Evolutionary conservation across 2,113 vertebrate species (phyloP).

Genomic region (Ptychochromis oligacanthus): DNA sequence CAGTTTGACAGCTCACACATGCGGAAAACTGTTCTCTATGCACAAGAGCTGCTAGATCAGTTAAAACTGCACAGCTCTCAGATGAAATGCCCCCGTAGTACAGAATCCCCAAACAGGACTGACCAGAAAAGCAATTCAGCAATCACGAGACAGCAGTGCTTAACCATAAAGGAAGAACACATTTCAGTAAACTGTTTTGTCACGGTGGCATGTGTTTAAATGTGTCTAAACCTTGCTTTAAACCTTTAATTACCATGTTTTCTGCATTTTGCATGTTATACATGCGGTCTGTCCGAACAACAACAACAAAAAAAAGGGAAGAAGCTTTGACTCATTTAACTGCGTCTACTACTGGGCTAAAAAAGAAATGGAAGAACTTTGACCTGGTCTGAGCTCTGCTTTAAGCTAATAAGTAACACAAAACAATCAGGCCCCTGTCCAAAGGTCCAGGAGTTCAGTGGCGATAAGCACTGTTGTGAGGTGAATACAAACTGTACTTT

Average conservation of each 20-base stretch:
- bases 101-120: background rate
- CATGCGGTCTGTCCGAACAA: constrained; percentile 2
- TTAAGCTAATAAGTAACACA: constrained; percentile 71
- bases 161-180: too few relatives aligned
- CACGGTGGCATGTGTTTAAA: background rate
- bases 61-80: background rate
- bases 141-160: background rate
- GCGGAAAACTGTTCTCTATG: constrained; percentile 3
- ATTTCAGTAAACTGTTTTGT: background rate
- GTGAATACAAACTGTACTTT: constrained; percentile 10
- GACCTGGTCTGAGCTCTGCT: constrained; percentile 30
- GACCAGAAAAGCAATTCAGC: background rate
- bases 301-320: background rate
- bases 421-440: constrained; percentile 38
- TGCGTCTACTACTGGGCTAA: background rate
- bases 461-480: constrained; percentile 23
- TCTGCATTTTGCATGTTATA: background rate
- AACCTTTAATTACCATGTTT: background rate
- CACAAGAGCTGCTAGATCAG: background rate
- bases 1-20: background rate
- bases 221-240: background rate
- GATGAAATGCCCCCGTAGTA: background rate
- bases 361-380: constrained; percentile 38
- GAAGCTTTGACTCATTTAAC: constrained; percentile 2
- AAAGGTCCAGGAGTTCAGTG: constrained; percentile 43